A percentile compares a stretch with the other conserved stretches of the same genome.
phyloP scores from a whole-genome alignment of 2,797 vertebrate genomes.

The Sebastes diaconus region DNA sequence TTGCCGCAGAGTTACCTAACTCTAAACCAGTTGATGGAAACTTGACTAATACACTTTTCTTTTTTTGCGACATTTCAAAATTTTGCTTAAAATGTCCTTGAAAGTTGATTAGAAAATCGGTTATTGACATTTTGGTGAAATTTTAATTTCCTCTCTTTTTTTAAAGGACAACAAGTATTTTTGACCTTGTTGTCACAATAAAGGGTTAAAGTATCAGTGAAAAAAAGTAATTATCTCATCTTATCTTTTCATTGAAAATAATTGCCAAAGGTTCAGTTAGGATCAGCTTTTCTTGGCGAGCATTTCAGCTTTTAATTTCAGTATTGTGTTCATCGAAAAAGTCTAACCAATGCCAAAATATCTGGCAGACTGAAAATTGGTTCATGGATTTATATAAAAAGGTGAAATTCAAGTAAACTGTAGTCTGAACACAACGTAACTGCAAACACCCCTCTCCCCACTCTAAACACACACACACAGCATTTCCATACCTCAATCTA shows the following conservation, averaged over 20 bases:
- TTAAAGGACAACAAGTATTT: too few species aligned
- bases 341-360: neutral
- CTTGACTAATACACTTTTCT: accelerated
- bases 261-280: too few species aligned
- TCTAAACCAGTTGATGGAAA: too few species aligned
- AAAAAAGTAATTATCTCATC: too few species aligned
- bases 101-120: accelerated
- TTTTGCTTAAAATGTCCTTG: too few species aligned
- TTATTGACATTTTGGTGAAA: too few species aligned
- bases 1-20: accelerated
- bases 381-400: neutral
- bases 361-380: neutral
- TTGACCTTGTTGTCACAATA: too few species aligned
- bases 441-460: neutral
- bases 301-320: neutral
- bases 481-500: neutral
- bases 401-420: neutral
- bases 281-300: too few species aligned
- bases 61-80: too few species aligned
- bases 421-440: neutral
- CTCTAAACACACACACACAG: neutral
- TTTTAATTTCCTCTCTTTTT: too few species aligned
- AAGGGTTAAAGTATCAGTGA: too few species aligned
- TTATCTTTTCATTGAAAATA: too few species aligned
- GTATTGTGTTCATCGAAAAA: neutral